Base-by-base conservation (phyloP, 1,140 invertebrate species). In the Lepeophtheirus salmonis region DNA sequence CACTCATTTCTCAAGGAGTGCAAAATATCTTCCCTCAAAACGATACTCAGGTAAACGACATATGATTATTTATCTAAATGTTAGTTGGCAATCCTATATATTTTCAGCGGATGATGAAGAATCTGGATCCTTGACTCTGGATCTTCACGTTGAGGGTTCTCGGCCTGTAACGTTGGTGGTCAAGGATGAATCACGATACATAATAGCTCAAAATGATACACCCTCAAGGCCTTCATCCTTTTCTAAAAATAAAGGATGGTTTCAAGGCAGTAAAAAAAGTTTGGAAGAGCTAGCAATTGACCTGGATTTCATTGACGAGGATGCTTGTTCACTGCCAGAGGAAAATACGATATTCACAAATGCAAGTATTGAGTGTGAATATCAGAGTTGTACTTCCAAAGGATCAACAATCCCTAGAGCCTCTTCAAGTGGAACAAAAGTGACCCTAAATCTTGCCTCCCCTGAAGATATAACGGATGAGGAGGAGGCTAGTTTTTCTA, bases 101-200 rank as follows among this genome's bases (percentile, higher is more conserved):
- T 10, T n/a, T 41, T 41, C 30, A 41, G 30, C 30, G 6, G 30
- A 41, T 52, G 55, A 25, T 3, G 55, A 57, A 14, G 20, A 57
- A n/a, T 57, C 55, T 1, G 26, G 26, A 14, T 57, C 55, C 16
- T 24, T 57, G 55, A 24, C 25, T 14, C 26, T 57, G 13, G 55
- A 57, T 23, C 55, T 57, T 57, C 55, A 57, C 26, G 17, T 57
- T 20, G 55, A 57, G 21, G 55, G 55, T 13, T 25, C 55, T 14
- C 20, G 20, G 14, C 55, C 55, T 2, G 55, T 57, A 2, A 57
- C 55, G 2, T 23, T 57, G 13, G 16, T 57, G 13, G 55, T 57
- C 2, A 20, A 25, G 26, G 55, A 57, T 21, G 55, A 57, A 57
- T 57, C 55, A n/a, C 14, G 26, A 26, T 57, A n/a, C 30, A 10